A percentile compares a stretch with the other conserved stretches of the same genome.
Conservation (phyloP, 1,140 invertebrate species). For the Bombus waltoni region DNA sequence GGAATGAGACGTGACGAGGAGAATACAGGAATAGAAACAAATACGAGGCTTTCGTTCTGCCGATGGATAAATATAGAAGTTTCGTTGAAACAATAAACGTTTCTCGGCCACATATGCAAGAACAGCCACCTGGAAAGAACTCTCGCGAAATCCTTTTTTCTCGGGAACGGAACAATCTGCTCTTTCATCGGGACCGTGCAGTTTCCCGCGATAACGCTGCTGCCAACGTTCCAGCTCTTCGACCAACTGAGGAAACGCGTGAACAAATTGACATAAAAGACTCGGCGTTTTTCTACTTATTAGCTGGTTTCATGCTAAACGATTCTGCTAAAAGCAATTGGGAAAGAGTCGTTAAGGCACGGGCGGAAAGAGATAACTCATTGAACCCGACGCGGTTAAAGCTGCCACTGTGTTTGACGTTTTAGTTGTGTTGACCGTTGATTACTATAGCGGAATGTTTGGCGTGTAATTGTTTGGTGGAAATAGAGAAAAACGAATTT, state of each 20-base stretch:
- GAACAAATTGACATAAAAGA: constrained; percentile 57
- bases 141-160: constrained; percentile 23
- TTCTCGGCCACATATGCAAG: neutral
- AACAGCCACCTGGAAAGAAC: constrained; percentile 34
- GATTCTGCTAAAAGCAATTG: constrained; percentile 38
- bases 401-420: neutral
- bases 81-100: constrained; percentile 50
- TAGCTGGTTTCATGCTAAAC: constrained; percentile 49
- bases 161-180: neutral
- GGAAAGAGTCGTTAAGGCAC: constrained; percentile 13
- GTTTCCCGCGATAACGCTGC: constrained; percentile 29
- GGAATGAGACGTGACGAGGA: constrained; percentile 48
- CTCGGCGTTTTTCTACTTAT: constrained; percentile 29
- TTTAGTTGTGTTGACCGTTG: neutral
- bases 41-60: constrained; percentile 39
- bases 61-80: constrained; percentile 67
- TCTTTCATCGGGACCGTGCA: neutral
- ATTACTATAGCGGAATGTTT: neutral
- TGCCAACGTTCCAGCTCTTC: neutral
- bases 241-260: constrained; percentile 34
- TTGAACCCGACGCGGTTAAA: no score
- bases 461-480: neutral
- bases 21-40: constrained; percentile 60
- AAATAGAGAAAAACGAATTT: neutral
- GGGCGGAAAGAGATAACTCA: neutral